Percentiles rank a stretch among this genome's conserved stretches.
Evolutionary conservation across 2,797 vertebrate genomes (phyloP).

Genomic region (Crenichthys baileyi): DNA sequence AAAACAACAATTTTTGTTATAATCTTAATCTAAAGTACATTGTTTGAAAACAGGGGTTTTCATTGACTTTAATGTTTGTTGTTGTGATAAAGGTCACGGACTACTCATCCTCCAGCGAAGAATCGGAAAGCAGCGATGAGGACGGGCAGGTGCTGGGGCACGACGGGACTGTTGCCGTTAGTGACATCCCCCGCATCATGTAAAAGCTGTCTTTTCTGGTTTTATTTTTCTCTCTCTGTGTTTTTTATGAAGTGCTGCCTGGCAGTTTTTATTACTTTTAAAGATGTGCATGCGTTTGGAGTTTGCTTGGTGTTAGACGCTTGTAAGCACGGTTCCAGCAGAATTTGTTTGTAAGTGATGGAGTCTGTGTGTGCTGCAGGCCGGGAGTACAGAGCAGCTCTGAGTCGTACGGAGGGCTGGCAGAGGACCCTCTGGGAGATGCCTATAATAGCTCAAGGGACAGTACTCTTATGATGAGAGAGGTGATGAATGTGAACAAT

Average conservation of each 20-base stretch:
- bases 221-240: slow-evolving; percentile 2
- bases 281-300: slow-evolving; percentile 22
- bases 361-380: slow-evolving; percentile 70
- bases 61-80: not conserved
- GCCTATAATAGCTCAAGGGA: slow-evolving; percentile 92
- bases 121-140: slow-evolving; percentile 94
- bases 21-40: not conserved
- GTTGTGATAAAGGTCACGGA: slow-evolving; percentile 87
- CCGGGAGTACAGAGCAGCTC: slow-evolving; percentile 85
- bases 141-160: slow-evolving; percentile 91
- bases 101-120: slow-evolving; percentile 97
- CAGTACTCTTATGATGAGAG: slow-evolving; percentile 91
- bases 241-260: not conserved
- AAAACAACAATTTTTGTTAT: not conserved
- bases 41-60: not conserved
- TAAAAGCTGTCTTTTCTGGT: slow-evolving; percentile 70
- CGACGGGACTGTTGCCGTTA: slow-evolving; percentile 94
- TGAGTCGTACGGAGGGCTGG: slow-evolving; percentile 87
- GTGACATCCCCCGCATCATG: slow-evolving; percentile 97
- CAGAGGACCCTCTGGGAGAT: slow-evolving; percentile 86
- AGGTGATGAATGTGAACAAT: slow-evolving; percentile 79
- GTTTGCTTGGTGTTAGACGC: slow-evolving; percentile 29
- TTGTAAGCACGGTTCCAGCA: slow-evolving; percentile 33
- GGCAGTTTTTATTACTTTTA: slow-evolving; percentile 30
- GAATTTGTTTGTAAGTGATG: slow-evolving; percentile 41